phyloP scores from a whole-genome alignment of 2,113 vertebrate genomes.

The Mastomys coucha region DNA sequence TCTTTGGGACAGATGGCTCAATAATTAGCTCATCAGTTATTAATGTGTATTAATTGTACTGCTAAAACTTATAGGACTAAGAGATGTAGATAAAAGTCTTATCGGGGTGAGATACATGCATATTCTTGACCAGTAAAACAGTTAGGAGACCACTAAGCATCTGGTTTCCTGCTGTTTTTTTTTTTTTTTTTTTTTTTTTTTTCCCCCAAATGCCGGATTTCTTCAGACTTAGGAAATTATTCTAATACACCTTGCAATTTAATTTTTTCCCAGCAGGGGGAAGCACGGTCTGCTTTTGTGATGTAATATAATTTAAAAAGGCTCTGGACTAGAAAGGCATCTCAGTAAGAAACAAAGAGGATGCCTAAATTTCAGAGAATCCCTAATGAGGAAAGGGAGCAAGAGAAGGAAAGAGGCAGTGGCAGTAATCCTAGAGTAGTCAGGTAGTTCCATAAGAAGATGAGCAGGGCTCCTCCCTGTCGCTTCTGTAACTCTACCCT shows the following conservation, averaged over 20 bases:
- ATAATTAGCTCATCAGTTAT: slow-evolving; percentile 31
- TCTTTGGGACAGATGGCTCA: slow-evolving; percentile 55
- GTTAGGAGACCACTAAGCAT: background rate
- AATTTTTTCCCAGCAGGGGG: slow-evolving; percentile 88
- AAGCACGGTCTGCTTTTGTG: slow-evolving; percentile 81
- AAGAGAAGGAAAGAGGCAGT: background rate
- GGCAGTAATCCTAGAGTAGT: background rate
- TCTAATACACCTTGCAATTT: slow-evolving; percentile 83
- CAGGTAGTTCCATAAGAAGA: background rate
- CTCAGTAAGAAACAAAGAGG: slow-evolving; percentile 75
- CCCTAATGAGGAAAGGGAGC: slow-evolving; percentile 33
- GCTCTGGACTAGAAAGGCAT: slow-evolving; percentile 44
- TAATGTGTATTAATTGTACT: slow-evolving; percentile 48
- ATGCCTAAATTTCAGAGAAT: slow-evolving; percentile 64
- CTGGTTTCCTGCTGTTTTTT: slow-evolving; percentile 29
- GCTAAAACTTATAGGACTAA: slow-evolving; percentile 15
- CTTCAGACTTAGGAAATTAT: background rate
- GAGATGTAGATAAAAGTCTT: background rate
- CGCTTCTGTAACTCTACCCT: background rate
- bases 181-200: slow-evolving; percentile 45
- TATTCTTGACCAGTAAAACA: background rate
- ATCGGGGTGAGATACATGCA: background rate
- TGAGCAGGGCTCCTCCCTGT: background rate
- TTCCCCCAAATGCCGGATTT: slow-evolving; percentile 23
- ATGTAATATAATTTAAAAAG: background rate